Evolutionary conservation across 2,113 vertebrate species (phyloP), one percentile per base, ranked within the genome.

Genomic region (Delphinapterus leucas): DNA sequence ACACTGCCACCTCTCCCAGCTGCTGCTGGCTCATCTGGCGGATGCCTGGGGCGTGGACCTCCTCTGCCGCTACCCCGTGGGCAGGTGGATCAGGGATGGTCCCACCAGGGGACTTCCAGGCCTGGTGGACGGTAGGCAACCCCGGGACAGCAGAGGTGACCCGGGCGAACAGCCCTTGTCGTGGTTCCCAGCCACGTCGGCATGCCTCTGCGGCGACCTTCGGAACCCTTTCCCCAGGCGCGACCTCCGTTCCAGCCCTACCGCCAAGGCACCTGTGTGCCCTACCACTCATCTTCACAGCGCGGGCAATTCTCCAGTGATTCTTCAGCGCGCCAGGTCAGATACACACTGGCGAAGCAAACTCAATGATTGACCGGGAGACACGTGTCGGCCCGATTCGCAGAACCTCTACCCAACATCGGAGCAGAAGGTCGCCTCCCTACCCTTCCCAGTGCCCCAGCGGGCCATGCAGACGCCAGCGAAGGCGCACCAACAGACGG

Each of bases 11-110:
- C 98, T 99, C 61, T 99, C 98, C 10, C 96, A 97, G 13, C 96
- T 99, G 70, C 96, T 99, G 92, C 97, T 99, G 91, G 92, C 95
- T 4, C 99, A 99, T 18, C 71, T 97, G 36, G 99, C 99, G 0
- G 92, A 98, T 0, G 98, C 99, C 84, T 99, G 99, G 99, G 98
- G 98, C 0, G 98, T 99, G 67, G 53, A 92, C 4, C 55, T 98
- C 47, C 97, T 98, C 0, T 0, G 3, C 3, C 25, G 25, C 36
- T 1, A 23, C 49, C 7, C 8, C 0, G 17, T 9, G 55, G 28
- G 74, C 63, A 6, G 88, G 2, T 21, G 88, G 68, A 25, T 36
- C 44, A 15, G 38, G 36, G 68, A 58, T 1, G 28, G 0, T 0
- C 8, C 38, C 1, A 2, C 20, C 1, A 2, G 6, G 2, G 5